phyloP scores from a whole-genome alignment of 2,113 vertebrate genomes.

The Chitala chitala region DNA sequence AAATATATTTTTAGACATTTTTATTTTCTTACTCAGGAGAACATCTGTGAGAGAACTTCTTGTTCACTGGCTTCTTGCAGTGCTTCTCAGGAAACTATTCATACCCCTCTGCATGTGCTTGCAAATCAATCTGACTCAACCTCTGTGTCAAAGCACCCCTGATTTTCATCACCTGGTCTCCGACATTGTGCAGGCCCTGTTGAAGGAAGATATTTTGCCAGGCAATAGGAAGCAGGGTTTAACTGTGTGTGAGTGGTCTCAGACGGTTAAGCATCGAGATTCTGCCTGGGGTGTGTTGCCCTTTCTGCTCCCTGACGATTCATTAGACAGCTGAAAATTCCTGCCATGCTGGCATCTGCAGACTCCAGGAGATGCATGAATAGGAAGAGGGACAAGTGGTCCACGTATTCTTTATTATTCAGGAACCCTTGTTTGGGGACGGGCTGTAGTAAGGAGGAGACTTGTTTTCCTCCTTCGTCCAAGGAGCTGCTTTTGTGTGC shows the following conservation, averaged over 20 bases:
- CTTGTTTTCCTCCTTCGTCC: not conserved
- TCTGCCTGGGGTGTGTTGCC: too few relatives aligned
- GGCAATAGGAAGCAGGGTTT: not conserved
- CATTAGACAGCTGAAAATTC: too few relatives aligned
- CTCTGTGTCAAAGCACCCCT: not conserved
- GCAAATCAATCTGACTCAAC: not conserved
- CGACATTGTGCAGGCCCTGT: not conserved
- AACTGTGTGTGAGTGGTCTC: not conserved
- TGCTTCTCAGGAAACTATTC: not conserved
- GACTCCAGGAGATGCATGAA: too few relatives aligned
- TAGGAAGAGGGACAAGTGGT: too few relatives aligned
- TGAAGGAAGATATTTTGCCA: not conserved
- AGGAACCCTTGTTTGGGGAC: not conserved
- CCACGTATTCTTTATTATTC: too few relatives aligned
- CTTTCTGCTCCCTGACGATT: too few relatives aligned
- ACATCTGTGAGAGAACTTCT: too few relatives aligned
- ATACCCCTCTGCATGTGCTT: not conserved
- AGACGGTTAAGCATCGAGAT: too few relatives aligned
- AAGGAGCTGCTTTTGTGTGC: not conserved
- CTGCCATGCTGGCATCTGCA: too few relatives aligned
- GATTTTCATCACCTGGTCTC: not conserved
- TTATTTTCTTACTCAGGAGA: too few relatives aligned
- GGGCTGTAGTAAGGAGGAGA: not conserved
- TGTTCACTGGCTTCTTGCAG: not conserved
- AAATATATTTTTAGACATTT: too few relatives aligned